Base-by-base conservation (phyloP, 2,797 vertebrate genomes). In the Sebastes ruberrimus region DNA sequence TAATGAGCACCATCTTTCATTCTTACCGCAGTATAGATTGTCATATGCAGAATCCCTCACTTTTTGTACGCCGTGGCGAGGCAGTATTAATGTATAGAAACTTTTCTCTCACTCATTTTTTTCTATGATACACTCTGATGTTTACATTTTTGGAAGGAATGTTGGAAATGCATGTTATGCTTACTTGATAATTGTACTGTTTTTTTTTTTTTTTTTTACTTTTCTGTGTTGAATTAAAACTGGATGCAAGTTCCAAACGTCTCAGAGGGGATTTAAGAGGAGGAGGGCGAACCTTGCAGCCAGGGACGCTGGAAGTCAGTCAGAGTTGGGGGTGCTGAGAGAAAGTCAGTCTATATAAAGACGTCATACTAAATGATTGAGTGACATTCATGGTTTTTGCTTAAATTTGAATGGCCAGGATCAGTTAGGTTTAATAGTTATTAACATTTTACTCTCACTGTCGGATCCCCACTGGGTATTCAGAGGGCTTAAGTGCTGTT, bases 1-100 rank as follows among this genome's bases (percentile, higher is more conserved):
- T 93, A 95, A 94, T 94, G 91, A 93, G 90, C 85, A 75, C 90
- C 92, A 94, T 94, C 88, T 90, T 92, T 94, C 92, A 92, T 89
- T 87, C 86, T 74, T 63, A 53, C 78, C 27, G 90, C 89, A 16
- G 74, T 89, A 88, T 90, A 69, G 85, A 91, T 89, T 88, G 91
- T 92, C 86, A 88, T 80, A 86, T 77, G 90, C 85, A 84, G 78
- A 84, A 82, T 57, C 46, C 73, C 71, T 85, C 71, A 55, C 46
- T 46, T 77, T 35, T 59, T 10, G 42, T 52, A 64, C 3, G 55
- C 71, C 74, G 4, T 13, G n/a, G 55, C 28, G 16, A 74, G 70
- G 80, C 81, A 67, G 86, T 71, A 52, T 88, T 80, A 80, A 72
- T 89, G 90, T 88, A 75, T 28, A 73, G 63, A 85, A 88, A 88